These are phyloP conservation scores for Thomomys bottae DNA, from an alignment of 2,113 vertebrate species.

Conservation along the genomic window DNA sequence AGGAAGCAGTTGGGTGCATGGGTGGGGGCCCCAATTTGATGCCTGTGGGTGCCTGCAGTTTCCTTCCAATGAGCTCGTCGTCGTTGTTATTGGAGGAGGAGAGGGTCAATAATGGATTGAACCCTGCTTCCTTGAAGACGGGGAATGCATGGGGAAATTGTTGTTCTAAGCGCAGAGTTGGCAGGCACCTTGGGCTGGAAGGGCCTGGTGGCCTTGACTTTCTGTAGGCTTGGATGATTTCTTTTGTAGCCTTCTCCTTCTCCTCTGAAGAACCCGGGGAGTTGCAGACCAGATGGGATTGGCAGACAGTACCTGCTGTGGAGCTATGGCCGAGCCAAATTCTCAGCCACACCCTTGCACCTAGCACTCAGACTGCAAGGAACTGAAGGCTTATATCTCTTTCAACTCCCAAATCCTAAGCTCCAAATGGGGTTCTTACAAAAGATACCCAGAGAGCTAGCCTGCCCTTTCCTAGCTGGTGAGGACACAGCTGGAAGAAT, in stretches of 20 bases:
- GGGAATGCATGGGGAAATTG: not conserved
- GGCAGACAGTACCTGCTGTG: not conserved
- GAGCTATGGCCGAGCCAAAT: not conserved
- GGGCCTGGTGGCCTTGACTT: not conserved
- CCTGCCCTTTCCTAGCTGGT: not conserved
- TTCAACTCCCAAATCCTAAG: not conserved
- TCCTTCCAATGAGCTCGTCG: not conserved
- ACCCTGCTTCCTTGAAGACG: not conserved
- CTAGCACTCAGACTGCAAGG: not conserved
- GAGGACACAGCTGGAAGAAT: not conserved
- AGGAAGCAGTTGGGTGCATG: conserved; percentile 57
- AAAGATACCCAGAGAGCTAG: not conserved
- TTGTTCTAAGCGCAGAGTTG: not conserved
- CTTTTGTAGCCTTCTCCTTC: not conserved
- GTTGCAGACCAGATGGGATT: not conserved
- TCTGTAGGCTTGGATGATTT: not conserved
- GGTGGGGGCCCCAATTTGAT: conserved; percentile 55
- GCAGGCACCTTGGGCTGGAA: not conserved
- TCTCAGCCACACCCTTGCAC: not conserved
- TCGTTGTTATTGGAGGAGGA: not conserved
- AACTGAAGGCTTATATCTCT: not conserved
- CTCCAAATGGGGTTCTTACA: not conserved
- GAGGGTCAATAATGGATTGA: conserved; percentile 34
- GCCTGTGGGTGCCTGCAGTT: conserved; percentile 8
- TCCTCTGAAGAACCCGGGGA: not conserved